Evolutionary conservation across 2,797 vertebrate species (phyloP).

Genomic region (Phataginus tricuspis): DNA sequence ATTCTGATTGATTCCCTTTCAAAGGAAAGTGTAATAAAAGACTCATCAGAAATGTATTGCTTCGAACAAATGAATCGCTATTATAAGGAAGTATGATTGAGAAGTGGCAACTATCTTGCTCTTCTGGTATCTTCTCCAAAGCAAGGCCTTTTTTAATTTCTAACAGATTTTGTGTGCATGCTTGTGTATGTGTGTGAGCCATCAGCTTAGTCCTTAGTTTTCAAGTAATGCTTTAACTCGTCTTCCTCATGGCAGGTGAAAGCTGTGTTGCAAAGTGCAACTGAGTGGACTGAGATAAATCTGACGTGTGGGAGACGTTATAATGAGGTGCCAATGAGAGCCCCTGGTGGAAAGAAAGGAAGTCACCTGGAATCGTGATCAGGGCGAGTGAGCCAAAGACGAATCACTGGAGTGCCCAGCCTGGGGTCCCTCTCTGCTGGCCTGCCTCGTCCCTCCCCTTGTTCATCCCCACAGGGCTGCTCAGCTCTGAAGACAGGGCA

Average conservation of each 20-base stretch:
- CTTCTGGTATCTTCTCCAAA: constrained; percentile 45
- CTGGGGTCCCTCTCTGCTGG: neutral
- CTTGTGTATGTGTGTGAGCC: neutral
- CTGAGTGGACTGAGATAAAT: constrained; percentile 7
- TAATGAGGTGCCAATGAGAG: constrained; percentile 75
- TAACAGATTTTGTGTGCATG: neutral
- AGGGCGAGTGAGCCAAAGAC: constrained; percentile 24
- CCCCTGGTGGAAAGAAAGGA: constrained; percentile 61
- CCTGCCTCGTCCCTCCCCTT: neutral
- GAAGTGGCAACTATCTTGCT: neutral
- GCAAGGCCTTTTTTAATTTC: neutral
- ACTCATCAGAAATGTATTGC: constrained; percentile 67
- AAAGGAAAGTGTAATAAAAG: constrained; percentile 75
- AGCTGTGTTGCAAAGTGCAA: neutral
- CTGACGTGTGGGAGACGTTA: constrained; percentile 37
- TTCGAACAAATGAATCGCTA: constrained; percentile 72
- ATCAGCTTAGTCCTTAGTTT: constrained; percentile 51
- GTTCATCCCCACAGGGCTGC: neutral
- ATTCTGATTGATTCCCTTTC: constrained; percentile 77
- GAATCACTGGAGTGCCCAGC: neutral
- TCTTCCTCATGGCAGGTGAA: neutral
- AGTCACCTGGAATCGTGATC: constrained; percentile 64
- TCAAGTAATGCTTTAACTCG: constrained; percentile 48
- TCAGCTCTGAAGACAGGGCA: neutral
- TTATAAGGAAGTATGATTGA: constrained; percentile 59